A percentile compares a stretch with the other conserved stretches of the same genome.
Conservation (phyloP, 2,113 vertebrate genomes). For the Strigops habroptila region DNA sequence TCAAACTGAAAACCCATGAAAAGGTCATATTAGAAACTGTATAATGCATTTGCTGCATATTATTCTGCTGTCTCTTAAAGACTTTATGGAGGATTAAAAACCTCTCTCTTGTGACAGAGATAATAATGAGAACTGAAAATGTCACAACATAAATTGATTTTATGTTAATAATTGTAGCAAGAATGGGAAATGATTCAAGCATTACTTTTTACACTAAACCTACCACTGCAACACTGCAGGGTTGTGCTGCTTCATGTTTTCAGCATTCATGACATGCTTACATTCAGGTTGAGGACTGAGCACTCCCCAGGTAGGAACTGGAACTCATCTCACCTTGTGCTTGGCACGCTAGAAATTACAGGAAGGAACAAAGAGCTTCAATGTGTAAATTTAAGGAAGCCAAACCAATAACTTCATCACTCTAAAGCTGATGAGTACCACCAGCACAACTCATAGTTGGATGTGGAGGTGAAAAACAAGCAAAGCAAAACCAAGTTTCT, state of each 20-base stretch:
- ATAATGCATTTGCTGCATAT: slow-evolving; percentile 40
- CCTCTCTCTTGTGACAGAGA: slow-evolving; percentile 42
- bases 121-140: slow-evolving; percentile 64
- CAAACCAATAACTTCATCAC: background rate
- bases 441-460: background rate
- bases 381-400: background rate
- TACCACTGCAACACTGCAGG: background rate
- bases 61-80: slow-evolving; percentile 48
- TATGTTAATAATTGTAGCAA: slow-evolving; percentile 57
- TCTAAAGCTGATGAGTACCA: background rate
- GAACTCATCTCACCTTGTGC: background rate
- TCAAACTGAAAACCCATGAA: slow-evolving; percentile 34
- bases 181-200: background rate
- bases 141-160: slow-evolving; percentile 64
- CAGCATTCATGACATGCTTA: background rate
- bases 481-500: background rate
- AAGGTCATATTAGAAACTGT: slow-evolving; percentile 57
- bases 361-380: background rate
- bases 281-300: background rate
- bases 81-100: slow-evolving; percentile 52
- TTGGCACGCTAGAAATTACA: background rate
- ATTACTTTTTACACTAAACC: background rate
- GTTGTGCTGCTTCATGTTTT: background rate
- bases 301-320: background rate
- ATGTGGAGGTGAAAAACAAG: background rate